These are phyloP conservation scores for Globicephala melas DNA, from an alignment of 2,113 vertebrate genomes.

Conservation along the genomic window DNA sequence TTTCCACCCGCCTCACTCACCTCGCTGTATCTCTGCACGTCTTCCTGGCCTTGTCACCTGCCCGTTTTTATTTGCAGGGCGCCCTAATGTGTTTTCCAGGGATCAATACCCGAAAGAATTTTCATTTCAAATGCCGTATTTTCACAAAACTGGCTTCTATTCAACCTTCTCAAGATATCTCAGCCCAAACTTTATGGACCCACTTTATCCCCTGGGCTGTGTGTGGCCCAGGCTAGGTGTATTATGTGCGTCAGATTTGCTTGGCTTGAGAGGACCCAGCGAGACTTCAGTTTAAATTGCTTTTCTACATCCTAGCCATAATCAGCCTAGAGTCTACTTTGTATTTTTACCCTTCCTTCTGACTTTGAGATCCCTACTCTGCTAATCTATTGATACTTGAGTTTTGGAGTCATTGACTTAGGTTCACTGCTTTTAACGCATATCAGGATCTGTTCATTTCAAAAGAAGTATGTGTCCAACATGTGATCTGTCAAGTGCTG, in stretches of 20 bases:
- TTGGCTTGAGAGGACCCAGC: not conserved
- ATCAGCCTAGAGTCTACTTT: slow-evolving; percentile 15
- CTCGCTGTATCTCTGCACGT: not conserved
- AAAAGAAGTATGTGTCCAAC: not conserved
- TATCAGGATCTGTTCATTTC: not conserved
- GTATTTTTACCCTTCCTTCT: slow-evolving; percentile 41
- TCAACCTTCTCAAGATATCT: not conserved
- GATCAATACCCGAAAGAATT: not conserved
- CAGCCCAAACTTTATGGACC: not conserved
- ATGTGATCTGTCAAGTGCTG: not conserved
- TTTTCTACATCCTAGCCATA: not conserved
- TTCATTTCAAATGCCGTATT: not conserved
- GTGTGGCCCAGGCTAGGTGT: not conserved
- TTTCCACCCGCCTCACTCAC: not conserved
- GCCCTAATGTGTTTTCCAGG: not conserved
- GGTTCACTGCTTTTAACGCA: slow-evolving; percentile 1
- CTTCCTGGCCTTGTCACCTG: not conserved
- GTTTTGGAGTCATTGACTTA: slow-evolving; percentile 4
- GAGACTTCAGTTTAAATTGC: not conserved
- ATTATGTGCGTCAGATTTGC: not conserved
- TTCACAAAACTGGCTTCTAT: slow-evolving; percentile 45
- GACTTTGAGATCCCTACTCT: not conserved
- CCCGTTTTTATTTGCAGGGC: not conserved
- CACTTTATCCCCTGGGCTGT: not conserved
- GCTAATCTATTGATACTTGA: slow-evolving; percentile 29